A percentile compares a stretch with the other conserved stretches of the same genome.
phyloP scores from a whole-genome alignment of 30 jellyfish, hydroid and myxozoan species.

The Mastigias papua region DNA sequence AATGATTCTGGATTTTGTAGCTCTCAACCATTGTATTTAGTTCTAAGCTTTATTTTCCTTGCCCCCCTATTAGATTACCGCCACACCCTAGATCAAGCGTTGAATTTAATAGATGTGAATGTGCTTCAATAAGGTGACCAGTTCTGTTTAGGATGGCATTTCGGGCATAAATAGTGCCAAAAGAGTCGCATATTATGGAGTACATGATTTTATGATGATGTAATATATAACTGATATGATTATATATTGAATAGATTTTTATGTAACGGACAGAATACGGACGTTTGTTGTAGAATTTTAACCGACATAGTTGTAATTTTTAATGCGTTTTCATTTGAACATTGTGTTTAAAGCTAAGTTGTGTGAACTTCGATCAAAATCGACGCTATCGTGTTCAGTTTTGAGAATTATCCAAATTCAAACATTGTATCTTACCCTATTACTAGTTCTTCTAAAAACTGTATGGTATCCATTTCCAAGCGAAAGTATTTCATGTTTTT shows the following conservation, averaged over 20 bases:
- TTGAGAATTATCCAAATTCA: background rate
- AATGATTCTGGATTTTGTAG: too few relatives aligned
- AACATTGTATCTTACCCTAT: background rate
- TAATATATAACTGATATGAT: background rate
- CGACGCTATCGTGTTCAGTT: conserved; percentile 71
- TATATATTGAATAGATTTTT: background rate
- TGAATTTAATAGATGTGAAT: too few relatives aligned
- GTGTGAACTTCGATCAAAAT: conserved; percentile 70
- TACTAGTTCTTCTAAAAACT: background rate
- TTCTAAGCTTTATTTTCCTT: too few relatives aligned
- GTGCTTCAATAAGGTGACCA: too few relatives aligned
- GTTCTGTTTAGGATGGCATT: too few relatives aligned
- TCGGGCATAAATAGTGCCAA: too few relatives aligned
- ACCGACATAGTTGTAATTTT: background rate
- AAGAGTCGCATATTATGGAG: background rate
- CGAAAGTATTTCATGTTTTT: too few relatives aligned
- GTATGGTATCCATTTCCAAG: too few relatives aligned
- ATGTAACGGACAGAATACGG: background rate
- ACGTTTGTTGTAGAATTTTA: background rate
- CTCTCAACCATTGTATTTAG: too few relatives aligned
- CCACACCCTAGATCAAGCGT: too few relatives aligned
- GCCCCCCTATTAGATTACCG: too few relatives aligned
- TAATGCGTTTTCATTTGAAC: background rate
- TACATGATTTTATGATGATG: conserved; percentile 3
- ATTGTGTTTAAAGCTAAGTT: conserved; percentile 39